Evolutionary conservation across 92 coral and sea anemone genomes (phyloP), one percentile per base, ranked within the genome.

Genomic region (Montipora capitata): DNA sequence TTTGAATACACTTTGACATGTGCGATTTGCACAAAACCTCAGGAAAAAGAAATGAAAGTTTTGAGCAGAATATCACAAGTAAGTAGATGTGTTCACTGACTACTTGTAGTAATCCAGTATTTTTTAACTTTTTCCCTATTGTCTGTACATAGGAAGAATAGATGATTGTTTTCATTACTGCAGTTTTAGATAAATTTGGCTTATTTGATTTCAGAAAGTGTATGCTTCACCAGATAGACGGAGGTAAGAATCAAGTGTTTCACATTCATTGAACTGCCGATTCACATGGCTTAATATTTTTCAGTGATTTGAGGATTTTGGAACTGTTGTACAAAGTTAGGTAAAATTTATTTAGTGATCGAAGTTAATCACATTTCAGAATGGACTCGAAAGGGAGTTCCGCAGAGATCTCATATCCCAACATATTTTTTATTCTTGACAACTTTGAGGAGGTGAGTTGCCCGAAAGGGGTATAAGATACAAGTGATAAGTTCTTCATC

Each of bases 1-100:
- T 95, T 95, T 88, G 98, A 95, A 75, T 95, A 95, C 79, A 95
- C 90, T 7, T 82, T 95, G 49, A 95, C 98, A 0, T 95, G 96
- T 95, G 98, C 98, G 4, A 80, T 95, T 59, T 95, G 98, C 42
- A 95, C 98, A 61, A 93, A 95, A 59, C 98, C 98, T 76, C 96
- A 88, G 38, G 98, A 95, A 27, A 95, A 93, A 62, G 98, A 95
- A 61, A 84, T 95, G 69, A 91, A 88, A 82, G 94, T 95, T 17
- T 63, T 95, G 11, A 76, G 94, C 35, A 88, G 94, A 85, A 94
- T 95, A 91, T 93, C 98, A 18, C 98, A 95, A 95, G 98, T 93
- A 10, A 42, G 88, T 72, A 15, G 15, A 9, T 48, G 61, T 11
- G 14, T 2, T 40, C 12, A 54, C 61, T 54, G 14, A 8, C 61